phyloP scores from a whole-genome alignment of 2,888 invertebrate genomes.

The Drosophila hamatofila region DNA sequence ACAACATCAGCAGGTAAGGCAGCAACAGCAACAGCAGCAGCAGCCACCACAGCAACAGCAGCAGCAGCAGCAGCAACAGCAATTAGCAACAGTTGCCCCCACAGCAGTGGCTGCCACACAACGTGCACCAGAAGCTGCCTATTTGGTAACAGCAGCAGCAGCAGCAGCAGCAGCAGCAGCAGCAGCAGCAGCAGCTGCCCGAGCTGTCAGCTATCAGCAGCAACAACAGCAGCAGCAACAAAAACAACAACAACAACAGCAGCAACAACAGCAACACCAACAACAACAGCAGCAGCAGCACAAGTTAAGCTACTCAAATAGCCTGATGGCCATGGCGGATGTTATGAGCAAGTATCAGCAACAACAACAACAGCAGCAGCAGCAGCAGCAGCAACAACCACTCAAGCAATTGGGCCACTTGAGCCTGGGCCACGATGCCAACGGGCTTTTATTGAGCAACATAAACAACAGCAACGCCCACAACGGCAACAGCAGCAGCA shows the following conservation, averaged over 20 bases:
- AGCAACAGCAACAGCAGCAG: conserved; percentile 39
- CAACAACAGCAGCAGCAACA: conserved; percentile 47
- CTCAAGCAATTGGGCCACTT: conserved; percentile 49
- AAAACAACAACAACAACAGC: conserved; percentile 64
- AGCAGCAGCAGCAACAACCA: conserved; percentile 38
- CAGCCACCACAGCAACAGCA: conserved; percentile 52
- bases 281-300: conserved; percentile 65
- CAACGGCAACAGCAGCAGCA: conserved; percentile 27
- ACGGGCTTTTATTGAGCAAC: conserved; percentile 60
- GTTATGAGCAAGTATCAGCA: conserved; percentile 68
- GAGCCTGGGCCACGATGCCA: conserved; percentile 52
- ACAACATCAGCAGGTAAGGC: conserved; percentile 75
- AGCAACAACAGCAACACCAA: conserved; percentile 62
- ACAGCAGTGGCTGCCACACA: conserved; percentile 29
- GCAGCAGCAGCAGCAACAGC: conserved; percentile 42
- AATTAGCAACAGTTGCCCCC: conserved; percentile 17
- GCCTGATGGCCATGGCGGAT: conserved; percentile 70
- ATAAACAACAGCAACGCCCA: conserved; percentile 32
- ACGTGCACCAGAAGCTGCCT: conserved; percentile 42
- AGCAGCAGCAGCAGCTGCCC: conserved; percentile 46
- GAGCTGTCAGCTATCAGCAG: conserved; percentile 49
- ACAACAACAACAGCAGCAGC: conserved; percentile 58
- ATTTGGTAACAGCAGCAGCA: conserved; percentile 48
- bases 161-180: conserved; percentile 55
- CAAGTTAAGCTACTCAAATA: conserved; percentile 52